A percentile compares a stretch with the other conserved stretches of the same genome.
phyloP scores from a whole-genome alignment of 1,140 invertebrate genomes.

The Zaprionus inermis region DNA sequence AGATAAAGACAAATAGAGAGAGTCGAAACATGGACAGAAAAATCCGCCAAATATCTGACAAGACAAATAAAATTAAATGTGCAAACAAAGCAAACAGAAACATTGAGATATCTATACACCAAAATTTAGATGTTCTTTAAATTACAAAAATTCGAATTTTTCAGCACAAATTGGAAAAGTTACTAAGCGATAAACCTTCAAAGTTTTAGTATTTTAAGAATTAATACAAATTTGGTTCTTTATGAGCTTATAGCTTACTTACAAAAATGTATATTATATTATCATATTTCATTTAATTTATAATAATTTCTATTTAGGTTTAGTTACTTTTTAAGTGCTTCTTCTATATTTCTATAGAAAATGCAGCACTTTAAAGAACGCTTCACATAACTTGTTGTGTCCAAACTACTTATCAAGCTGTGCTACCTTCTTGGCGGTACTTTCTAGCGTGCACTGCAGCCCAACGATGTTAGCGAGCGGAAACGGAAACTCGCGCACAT shows the following conservation, averaged over 20 bases:
- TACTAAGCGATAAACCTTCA: no score
- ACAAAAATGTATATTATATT: no score
- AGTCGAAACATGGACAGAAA: background rate
- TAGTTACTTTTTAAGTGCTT: no score
- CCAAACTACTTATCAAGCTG: background rate
- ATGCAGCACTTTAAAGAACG: no score
- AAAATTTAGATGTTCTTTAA: background rate
- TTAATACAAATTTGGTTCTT: no score
- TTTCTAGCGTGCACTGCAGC: background rate
- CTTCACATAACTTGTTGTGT: background rate
- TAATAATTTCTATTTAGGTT: no score
- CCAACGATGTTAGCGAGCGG: constrained; percentile 23
- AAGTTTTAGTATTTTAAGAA: no score
- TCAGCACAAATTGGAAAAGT: no score
- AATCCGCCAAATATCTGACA: background rate
- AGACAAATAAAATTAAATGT: constrained; percentile 23
- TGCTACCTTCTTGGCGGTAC: no score
- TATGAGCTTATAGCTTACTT: no score
- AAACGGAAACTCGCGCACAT: constrained; percentile 36
- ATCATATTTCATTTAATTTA: no score
- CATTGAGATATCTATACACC: background rate
- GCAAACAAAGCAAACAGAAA: background rate
- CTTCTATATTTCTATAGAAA: no score
- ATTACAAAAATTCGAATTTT: background rate
- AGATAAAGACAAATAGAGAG: constrained; percentile 3